A percentile compares a stretch with the other conserved stretches of the same genome.
These are phyloP conservation scores for Microcebus lehilahytsara DNA, from an alignment of 2,113 vertebrate genomes.

Conservation along the genomic window DNA sequence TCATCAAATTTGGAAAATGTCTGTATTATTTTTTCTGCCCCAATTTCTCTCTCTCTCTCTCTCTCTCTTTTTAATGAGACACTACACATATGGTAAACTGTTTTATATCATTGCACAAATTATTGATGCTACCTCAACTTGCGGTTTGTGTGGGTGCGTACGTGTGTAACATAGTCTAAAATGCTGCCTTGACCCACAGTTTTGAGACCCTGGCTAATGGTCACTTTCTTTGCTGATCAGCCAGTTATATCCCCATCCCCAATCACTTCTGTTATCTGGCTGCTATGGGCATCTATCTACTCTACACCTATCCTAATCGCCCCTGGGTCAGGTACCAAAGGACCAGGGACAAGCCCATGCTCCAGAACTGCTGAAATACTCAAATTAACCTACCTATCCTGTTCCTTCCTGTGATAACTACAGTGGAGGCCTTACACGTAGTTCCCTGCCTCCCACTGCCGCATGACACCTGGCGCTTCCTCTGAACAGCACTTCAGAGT, in stretches of 20 bases:
- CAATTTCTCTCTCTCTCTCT: not conserved
- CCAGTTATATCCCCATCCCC: not conserved
- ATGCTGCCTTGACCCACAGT: not conserved
- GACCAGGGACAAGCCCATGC: accelerated
- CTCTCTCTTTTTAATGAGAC: not conserved
- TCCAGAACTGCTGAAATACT: not conserved
- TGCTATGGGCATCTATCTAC: no score
- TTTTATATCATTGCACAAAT: not conserved
- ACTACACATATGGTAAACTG: no score
- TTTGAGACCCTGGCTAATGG: not conserved
- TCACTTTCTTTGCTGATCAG: not conserved
- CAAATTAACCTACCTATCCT: not conserved
- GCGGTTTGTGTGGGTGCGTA: not conserved
- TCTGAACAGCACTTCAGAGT: accelerated
- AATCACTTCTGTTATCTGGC: not conserved
- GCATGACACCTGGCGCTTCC: not conserved
- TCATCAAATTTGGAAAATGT: not conserved
- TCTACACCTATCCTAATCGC: no score
- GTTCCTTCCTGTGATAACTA: not conserved
- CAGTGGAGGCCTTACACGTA: accelerated
- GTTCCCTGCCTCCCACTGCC: not conserved
- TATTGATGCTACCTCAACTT: not conserved
- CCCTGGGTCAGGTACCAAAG: not conserved
- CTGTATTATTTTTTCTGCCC: not conserved
- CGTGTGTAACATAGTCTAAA: not conserved